Evolutionary conservation across 1,140 invertebrate genomes (phyloP).

Genomic region (Microplitis mediator): DNA sequence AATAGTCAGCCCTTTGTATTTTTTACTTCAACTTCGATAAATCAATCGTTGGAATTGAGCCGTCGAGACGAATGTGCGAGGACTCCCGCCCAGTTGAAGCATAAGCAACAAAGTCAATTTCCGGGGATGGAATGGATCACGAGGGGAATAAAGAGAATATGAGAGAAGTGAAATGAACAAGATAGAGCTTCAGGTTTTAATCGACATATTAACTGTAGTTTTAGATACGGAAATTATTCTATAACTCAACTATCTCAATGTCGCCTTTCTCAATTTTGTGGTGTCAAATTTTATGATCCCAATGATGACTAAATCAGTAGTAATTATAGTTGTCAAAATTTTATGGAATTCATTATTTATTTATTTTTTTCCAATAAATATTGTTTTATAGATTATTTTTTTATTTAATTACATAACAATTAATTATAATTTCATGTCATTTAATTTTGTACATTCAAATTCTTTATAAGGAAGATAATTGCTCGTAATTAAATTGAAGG

Average conservation of each 20-base stretch:
- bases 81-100: background rate
- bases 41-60: constrained; percentile 11
- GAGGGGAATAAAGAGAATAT: constrained; percentile 3
- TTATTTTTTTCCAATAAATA: too few relatives aligned
- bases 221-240: constrained; percentile 16
- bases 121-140: constrained; percentile 23
- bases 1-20: background rate
- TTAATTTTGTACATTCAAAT: too few relatives aligned
- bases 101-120: constrained; percentile 27
- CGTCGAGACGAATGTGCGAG: constrained; percentile 5
- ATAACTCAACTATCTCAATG: constrained; percentile 13
- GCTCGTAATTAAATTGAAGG: too few relatives aligned
- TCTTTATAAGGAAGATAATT: too few relatives aligned
- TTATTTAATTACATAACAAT: too few relatives aligned
- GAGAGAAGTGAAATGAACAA: background rate
- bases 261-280: background rate
- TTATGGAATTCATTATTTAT: too few relatives aligned
- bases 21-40: constrained; percentile 9
- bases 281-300: background rate
- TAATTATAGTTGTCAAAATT: background rate
- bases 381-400: too few relatives aligned
- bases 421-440: too few relatives aligned
- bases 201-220: constrained; percentile 1
- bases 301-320: background rate
- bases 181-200: constrained; percentile 13